Percentiles rank a stretch among this genome's conserved stretches.
phyloP scores from a whole-genome alignment of 2,113 vertebrate genomes.

The Henicopernis longicauda region DNA sequence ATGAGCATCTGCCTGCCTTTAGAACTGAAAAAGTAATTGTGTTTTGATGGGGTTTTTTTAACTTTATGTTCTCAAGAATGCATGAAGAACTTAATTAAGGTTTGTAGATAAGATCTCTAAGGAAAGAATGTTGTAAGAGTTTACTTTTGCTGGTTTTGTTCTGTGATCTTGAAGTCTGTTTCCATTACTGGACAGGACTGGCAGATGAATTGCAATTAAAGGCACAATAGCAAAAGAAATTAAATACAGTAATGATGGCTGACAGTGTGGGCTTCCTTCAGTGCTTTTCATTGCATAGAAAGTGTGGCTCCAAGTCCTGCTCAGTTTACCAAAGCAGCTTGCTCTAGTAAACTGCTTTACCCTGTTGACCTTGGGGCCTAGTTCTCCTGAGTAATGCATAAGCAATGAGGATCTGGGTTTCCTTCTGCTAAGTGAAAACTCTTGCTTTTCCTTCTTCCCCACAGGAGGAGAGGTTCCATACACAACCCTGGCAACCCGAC shows the following conservation, averaged over 20 bases:
- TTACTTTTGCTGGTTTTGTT: not conserved
- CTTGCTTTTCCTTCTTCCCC: conserved; percentile 34
- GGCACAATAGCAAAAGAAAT: not conserved
- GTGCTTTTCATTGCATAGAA: not conserved
- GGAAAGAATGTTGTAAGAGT: not conserved
- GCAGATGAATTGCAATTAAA: conserved; percentile 12
- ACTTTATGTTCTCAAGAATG: not conserved
- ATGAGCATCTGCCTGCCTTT: not conserved
- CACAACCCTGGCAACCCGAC: conserved; percentile 91
- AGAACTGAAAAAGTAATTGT: not conserved
- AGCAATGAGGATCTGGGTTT: not conserved
- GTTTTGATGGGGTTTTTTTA: not conserved
- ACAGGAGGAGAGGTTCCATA: conserved; percentile 96
- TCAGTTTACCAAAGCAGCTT: not conserved
- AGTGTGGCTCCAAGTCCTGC: not conserved
- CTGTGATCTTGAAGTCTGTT: not conserved
- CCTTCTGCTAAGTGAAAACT: not conserved
- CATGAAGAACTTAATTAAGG: conserved; percentile 20
- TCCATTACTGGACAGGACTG: not conserved
- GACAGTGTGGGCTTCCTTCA: not conserved
- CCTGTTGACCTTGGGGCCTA: not conserved
- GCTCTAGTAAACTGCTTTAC: not conserved
- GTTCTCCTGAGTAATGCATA: not conserved
- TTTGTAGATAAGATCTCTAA: not conserved
- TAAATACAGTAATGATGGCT: not conserved